phyloP scores from a whole-genome alignment of 2,797 vertebrate genomes.

The Xenentodon cancila region DNA sequence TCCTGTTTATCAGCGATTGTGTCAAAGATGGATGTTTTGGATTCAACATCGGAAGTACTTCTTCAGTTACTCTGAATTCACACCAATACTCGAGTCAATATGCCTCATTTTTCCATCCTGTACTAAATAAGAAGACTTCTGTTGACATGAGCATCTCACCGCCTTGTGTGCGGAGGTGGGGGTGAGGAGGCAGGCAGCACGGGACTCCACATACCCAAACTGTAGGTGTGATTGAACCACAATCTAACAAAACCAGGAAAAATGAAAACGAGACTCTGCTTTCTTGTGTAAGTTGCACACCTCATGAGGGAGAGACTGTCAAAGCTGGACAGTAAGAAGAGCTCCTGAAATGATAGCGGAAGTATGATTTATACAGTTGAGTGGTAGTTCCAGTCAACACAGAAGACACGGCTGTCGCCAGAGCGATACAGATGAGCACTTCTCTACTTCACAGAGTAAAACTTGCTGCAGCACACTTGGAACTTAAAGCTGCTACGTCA shows the following conservation, averaged over 20 bases:
- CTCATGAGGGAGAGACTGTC: no score
- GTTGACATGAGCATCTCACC: neutral
- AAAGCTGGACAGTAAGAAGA: no score
- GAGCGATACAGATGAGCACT: no score
- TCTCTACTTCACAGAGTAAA: no score
- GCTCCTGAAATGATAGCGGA: no score
- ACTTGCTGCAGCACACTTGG: neutral
- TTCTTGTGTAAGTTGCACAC: neutral
- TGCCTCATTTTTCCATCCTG: no score
- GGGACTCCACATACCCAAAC: neutral
- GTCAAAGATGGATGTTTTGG: constrained; percentile 44
- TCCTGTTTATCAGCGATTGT: constrained; percentile 51
- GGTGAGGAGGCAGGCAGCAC: neutral
- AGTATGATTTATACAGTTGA: no score
- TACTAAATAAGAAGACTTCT: no score
- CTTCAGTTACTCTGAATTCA: constrained; percentile 1
- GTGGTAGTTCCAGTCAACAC: no score
- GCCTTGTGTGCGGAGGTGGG: constrained; percentile 11
- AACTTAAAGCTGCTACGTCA: neutral
- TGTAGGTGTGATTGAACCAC: no score
- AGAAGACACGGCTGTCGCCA: no score
- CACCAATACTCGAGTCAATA: no score
- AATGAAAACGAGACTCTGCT: neutral
- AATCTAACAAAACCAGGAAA: neutral
- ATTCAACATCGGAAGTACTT: constrained; percentile 11